Evolutionary conservation across 2,888 invertebrate species (phyloP).

Genomic region (Galerucella pusilla): DNA sequence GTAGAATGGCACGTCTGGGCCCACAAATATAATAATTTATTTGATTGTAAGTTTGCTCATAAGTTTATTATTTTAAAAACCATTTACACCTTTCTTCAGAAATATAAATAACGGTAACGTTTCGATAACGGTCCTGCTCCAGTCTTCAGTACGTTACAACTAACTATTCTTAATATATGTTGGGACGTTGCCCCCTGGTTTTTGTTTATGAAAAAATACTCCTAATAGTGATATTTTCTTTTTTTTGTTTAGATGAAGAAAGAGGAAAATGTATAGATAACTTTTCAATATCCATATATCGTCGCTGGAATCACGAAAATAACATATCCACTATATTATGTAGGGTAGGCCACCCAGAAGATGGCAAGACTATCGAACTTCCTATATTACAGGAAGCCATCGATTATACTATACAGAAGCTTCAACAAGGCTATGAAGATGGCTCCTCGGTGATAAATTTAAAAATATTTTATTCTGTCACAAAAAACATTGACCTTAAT

Average conservation of each 20-base stretch:
- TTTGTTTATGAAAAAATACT: no score
- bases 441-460: constrained; percentile 76
- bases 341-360: constrained; percentile 69
- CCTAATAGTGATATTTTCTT: not conserved
- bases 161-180: no score
- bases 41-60: constrained; percentile 79
- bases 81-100: not conserved
- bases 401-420: constrained; percentile 67
- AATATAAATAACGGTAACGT: not conserved
- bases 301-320: constrained; percentile 91
- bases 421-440: constrained; percentile 67
- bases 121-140: no score
- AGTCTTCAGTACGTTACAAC: no score
- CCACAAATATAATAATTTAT: constrained; percentile 86
- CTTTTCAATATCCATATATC: constrained; percentile 84
- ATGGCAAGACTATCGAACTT: constrained; percentile 54
- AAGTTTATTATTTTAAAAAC: not conserved
- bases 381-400: constrained; percentile 69
- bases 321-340: constrained; percentile 88
- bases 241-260: constrained; percentile 79
- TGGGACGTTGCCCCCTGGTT: no score
- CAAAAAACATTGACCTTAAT: constrained; percentile 66
- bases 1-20: constrained; percentile 97
- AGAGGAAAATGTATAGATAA: constrained; percentile 88
- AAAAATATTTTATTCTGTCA: constrained; percentile 82